A percentile compares a stretch with the other conserved stretches of the same genome.
Conservation (phyloP, 2,113 vertebrate genomes). For the Myrmophylax atrothorax region DNA sequence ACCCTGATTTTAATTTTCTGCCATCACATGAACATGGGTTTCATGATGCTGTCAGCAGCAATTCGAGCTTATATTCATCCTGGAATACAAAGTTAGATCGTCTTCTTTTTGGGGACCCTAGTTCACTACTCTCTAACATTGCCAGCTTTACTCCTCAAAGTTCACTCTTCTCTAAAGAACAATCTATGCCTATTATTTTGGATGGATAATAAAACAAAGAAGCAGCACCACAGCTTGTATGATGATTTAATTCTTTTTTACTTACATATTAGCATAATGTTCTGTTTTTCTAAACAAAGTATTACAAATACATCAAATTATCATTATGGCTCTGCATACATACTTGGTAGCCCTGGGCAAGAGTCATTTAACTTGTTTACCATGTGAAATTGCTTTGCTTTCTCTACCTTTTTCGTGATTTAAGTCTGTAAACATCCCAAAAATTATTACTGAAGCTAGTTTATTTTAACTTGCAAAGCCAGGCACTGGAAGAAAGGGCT, state of each 20-base stretch:
- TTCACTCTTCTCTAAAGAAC: neutral
- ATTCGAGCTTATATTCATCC: neutral
- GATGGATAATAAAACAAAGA: neutral
- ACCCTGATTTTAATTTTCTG: neutral
- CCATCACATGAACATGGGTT: neutral
- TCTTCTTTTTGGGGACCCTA: neutral
- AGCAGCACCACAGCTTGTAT: neutral
- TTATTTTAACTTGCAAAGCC: neutral
- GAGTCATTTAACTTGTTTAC: neutral
- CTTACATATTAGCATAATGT: neutral
- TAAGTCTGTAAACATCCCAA: neutral
- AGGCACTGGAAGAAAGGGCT: neutral
- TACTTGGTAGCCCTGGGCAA: neutral
- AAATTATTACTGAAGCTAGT: neutral
- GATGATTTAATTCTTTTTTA: neutral
- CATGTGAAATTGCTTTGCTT: neutral
- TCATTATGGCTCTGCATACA: neutral
- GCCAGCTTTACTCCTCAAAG: neutral
- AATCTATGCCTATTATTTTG: neutral
- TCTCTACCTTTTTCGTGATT: neutral
- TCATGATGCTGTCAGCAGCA: neutral
- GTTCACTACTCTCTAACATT: neutral
- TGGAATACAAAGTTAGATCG: neutral
- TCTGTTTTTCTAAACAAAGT: neutral
- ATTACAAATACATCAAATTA: neutral